phyloP scores from a whole-genome alignment of 2,113 vertebrate genomes.

The Ammospiza caudacuta region DNA sequence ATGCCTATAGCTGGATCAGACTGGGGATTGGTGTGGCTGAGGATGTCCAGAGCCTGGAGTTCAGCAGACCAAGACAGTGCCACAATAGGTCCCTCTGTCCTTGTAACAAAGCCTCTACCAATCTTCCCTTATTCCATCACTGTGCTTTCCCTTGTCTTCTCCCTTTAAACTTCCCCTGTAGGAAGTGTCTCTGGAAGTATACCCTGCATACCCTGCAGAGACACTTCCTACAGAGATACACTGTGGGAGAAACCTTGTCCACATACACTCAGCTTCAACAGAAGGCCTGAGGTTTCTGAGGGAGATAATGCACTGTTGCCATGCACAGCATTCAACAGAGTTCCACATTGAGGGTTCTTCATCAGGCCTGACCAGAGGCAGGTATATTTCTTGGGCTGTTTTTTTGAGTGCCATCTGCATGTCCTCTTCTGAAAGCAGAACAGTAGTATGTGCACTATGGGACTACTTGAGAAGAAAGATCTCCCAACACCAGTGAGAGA shows the following conservation, averaged over 20 bases:
- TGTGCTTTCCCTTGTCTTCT: not conserved
- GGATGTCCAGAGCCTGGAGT: conserved; percentile 19
- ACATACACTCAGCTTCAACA: not conserved
- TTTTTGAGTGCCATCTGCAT: not conserved
- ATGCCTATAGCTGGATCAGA: not conserved
- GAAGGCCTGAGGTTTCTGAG: not conserved
- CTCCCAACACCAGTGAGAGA: not conserved
- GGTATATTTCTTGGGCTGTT: not conserved
- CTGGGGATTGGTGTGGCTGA: not conserved
- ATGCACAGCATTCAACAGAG: not conserved
- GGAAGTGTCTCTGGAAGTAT: not conserved
- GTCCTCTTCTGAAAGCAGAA: not conserved
- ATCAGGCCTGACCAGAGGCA: not conserved
- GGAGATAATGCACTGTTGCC: not conserved
- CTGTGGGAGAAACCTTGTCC: not conserved
- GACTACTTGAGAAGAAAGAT: not conserved
- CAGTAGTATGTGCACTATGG: not conserved
- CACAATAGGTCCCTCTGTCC: conserved; percentile 14
- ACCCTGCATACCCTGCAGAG: too few relatives aligned
- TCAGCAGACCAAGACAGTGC: not conserved
- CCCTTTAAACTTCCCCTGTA: not conserved
- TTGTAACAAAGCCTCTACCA: conserved; percentile 52
- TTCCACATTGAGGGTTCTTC: not conserved
- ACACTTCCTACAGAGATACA: not conserved
- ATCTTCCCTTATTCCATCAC: not conserved